Conservation (phyloP, 2,888 invertebrate species). For the Diaperis boleti region DNA sequence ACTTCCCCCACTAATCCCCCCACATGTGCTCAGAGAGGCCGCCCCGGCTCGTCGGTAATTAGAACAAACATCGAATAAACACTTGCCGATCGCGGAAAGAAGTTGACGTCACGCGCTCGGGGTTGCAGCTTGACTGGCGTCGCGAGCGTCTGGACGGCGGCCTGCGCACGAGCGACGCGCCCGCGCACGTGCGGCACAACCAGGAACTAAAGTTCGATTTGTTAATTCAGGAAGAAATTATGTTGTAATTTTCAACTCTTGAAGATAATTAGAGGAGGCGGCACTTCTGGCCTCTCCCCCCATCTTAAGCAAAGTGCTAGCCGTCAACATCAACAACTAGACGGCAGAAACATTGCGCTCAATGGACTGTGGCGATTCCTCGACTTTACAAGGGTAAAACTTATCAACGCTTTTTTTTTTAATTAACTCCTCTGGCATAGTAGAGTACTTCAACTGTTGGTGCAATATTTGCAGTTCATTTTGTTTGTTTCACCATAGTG, state of each 20-base stretch:
- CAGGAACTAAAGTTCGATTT: slow-evolving; percentile 53
- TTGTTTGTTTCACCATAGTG: too few species aligned
- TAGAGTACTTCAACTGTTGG: too few species aligned
- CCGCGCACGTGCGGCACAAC: slow-evolving; percentile 67
- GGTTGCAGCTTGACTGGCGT: slow-evolving; percentile 64
- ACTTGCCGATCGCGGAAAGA: slow-evolving; percentile 21
- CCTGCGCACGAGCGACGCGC: slow-evolving; percentile 67
- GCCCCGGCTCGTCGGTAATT: slow-evolving; percentile 20
- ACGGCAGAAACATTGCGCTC: too few species aligned
- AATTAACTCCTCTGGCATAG: too few species aligned
- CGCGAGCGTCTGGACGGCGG: slow-evolving; percentile 64
- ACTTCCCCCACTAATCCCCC: slow-evolving; percentile 10
- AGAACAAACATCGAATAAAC: slow-evolving; percentile 31
- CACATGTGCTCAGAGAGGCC: slow-evolving; percentile 5
- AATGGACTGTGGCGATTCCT: too few species aligned
- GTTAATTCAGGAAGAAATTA: slow-evolving; percentile 52
- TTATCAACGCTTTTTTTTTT: too few species aligned
- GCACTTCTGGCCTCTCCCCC: too few species aligned
- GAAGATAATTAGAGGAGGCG: slow-evolving; percentile 11
- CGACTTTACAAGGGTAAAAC: too few species aligned
- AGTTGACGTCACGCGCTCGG: slow-evolving; percentile 51
- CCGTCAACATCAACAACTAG: too few species aligned
- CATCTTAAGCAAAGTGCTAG: too few species aligned
- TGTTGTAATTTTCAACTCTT: slow-evolving; percentile 49
- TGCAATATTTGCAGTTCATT: too few species aligned